Evolutionary conservation across 2,797 vertebrate species (phyloP).

Genomic region (Sebastolobus alascanus): DNA sequence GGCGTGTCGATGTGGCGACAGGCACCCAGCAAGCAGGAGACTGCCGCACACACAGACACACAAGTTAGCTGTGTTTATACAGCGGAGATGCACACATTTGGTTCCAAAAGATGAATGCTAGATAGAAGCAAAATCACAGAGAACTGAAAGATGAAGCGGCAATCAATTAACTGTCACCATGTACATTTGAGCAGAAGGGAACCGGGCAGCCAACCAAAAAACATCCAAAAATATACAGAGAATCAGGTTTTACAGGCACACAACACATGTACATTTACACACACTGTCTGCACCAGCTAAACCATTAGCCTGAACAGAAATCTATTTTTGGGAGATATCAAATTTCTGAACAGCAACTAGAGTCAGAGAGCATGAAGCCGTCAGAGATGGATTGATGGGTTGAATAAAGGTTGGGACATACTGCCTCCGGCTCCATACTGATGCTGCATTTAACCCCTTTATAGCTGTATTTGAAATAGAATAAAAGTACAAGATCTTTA

Average conservation of each 20-base stretch:
- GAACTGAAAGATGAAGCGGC: neutral
- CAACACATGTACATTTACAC: slow-evolving; percentile 4
- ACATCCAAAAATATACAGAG: slow-evolving; percentile 27
- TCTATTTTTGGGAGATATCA: slow-evolving; percentile 62
- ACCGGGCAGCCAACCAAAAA: neutral
- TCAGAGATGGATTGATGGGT: slow-evolving; percentile 46
- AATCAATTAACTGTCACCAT: slow-evolving; percentile 35
- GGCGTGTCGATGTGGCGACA: slow-evolving; percentile 51
- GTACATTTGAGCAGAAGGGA: slow-evolving; percentile 1
- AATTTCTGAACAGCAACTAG: slow-evolving; percentile 57
- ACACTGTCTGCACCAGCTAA: slow-evolving; percentile 26
- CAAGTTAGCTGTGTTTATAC: neutral
- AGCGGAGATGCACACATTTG: slow-evolving; percentile 13
- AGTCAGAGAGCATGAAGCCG: slow-evolving; percentile 47
- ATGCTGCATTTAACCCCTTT: slow-evolving; percentile 30
- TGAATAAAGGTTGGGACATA: slow-evolving; percentile 33
- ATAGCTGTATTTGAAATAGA: neutral
- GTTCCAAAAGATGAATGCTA: neutral
- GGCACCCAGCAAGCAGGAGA: slow-evolving; percentile 48
- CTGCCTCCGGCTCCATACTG: slow-evolving; percentile 18
- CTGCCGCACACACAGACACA: slow-evolving; percentile 8
- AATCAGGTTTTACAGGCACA: slow-evolving; percentile 18
- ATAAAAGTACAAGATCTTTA: neutral
- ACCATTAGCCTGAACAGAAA: slow-evolving; percentile 54
- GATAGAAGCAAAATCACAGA: slow-evolving; percentile 21